Conservation (phyloP, 2,797 vertebrate genomes). For the Sitta carolinensis region DNA sequence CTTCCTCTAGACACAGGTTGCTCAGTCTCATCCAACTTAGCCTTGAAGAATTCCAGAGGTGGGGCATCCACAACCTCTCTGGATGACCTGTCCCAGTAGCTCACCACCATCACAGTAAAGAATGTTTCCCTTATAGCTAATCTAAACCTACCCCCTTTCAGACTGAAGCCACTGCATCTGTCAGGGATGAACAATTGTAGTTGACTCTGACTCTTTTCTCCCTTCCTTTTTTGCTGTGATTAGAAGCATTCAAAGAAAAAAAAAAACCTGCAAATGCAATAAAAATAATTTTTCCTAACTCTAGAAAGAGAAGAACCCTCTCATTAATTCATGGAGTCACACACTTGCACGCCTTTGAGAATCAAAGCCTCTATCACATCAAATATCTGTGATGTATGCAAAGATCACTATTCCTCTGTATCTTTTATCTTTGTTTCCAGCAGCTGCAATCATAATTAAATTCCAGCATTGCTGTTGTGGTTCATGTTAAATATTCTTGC, state of each 20-base stretch:
- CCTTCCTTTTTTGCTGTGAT: background rate
- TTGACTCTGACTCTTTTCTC: background rate
- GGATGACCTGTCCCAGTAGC: background rate
- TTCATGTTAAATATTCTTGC: background rate
- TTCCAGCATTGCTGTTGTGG: background rate
- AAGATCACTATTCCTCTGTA: background rate
- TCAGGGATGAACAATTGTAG: background rate
- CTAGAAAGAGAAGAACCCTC: background rate
- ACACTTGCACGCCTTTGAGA: background rate
- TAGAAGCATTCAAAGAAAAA: background rate
- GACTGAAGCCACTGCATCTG: background rate
- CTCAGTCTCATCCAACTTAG: background rate
- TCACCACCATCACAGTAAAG: background rate
- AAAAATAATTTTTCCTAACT: background rate
- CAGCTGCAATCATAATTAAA: background rate
- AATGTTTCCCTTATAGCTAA: background rate
- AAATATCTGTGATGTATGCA: background rate
- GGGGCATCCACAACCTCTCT: background rate
- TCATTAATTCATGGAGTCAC: background rate
- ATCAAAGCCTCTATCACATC: background rate
- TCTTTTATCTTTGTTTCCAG: conserved; percentile 1
- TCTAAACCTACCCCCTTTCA: background rate
- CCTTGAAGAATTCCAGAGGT: background rate
- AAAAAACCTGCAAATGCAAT: background rate
- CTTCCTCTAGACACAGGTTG: background rate